Percentiles rank a stretch among this genome's conserved stretches.
Evolutionary conservation across 2,113 vertebrate genomes (phyloP).

Genomic region (Chaetodon auriga): DNA sequence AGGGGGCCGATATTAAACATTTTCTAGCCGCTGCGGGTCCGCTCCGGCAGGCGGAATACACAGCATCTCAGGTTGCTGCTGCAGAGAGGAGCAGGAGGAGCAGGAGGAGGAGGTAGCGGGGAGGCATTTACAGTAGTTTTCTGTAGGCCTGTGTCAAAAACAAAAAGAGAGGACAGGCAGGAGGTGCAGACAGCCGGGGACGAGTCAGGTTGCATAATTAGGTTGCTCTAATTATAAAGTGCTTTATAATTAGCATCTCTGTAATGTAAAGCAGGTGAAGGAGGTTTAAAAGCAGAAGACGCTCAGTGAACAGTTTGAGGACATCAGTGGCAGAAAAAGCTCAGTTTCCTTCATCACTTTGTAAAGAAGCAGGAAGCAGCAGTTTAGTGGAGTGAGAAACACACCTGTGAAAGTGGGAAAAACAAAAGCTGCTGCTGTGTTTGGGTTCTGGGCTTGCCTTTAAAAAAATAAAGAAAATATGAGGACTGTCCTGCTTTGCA

Average conservation of each 20-base stretch:
- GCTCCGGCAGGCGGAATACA: conserved; percentile 43
- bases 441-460: background rate
- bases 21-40: conserved; percentile 33
- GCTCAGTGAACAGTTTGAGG: conserved; percentile 1
- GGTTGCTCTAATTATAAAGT: conserved; percentile 40
- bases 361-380: background rate
- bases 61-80: conserved; percentile 82
- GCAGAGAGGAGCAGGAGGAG: conserved; percentile 45
- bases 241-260: conserved; percentile 15
- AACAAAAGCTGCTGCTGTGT: background rate
- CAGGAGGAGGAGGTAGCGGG: conserved; percentile 1
- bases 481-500: no score
- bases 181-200: background rate
- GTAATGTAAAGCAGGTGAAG: conserved; percentile 1
- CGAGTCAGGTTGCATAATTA: conserved; percentile 36
- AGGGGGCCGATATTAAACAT: conserved; percentile 6
- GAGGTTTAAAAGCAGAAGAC: background rate
- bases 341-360: conserved; percentile 5
- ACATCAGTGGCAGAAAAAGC: background rate
- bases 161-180: conserved; percentile 41
- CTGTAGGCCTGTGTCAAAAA: conserved; percentile 62
- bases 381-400: background rate
- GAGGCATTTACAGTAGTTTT: conserved; percentile 65
- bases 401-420: conserved; percentile 9
- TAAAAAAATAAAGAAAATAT: background rate